These are phyloP conservation scores for Manacus vitellinus DNA, from an alignment of 2,113 vertebrate genomes.

Conservation along the genomic window DNA sequence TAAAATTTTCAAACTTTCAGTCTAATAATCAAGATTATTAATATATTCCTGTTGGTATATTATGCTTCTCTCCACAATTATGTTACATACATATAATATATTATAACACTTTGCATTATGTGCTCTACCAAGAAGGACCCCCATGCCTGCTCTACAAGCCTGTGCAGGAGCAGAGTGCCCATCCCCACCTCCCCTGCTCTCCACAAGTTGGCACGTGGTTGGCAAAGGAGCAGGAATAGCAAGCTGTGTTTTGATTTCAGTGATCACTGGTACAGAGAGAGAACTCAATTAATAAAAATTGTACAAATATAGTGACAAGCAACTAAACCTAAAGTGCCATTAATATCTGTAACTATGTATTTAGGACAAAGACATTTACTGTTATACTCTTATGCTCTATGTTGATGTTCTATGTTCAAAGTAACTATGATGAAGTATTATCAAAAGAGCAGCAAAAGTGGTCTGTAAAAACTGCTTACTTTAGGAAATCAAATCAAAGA, in stretches of 20 bases:
- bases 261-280: not conserved
- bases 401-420: not conserved
- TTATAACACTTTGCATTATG: not conserved
- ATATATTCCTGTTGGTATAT: not conserved
- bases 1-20: not conserved
- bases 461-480: not conserved
- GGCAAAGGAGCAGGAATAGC: not conserved
- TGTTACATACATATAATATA: not conserved
- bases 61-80: not conserved
- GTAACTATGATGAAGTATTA: not conserved
- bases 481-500: not conserved
- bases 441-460: not conserved
- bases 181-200: not conserved
- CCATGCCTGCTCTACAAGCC: accelerated
- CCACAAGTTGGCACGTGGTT: not conserved
- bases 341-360: not conserved
- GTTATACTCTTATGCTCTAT: not conserved
- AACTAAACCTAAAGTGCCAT: not conserved
- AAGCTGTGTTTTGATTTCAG: not conserved
- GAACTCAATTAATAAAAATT: not conserved
- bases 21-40: not conserved
- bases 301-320: not conserved
- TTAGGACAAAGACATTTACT: not conserved
- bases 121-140: not conserved
- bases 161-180: accelerated